These are phyloP conservation scores for Falco cherrug DNA, from an alignment of 2,797 vertebrate species.

Conservation along the genomic window DNA sequence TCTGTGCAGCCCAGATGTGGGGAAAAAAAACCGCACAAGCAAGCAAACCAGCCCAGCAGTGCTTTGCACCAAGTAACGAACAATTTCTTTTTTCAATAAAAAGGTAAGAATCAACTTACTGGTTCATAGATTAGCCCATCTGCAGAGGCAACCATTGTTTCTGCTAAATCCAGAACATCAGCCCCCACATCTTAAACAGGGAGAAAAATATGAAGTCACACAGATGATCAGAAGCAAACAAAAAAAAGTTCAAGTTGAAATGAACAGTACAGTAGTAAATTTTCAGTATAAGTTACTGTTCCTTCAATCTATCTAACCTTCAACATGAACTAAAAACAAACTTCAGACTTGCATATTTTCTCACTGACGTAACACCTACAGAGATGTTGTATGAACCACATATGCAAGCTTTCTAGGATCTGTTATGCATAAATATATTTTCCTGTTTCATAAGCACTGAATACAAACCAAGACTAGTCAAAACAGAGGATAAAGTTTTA, in stretches of 20 bases:
- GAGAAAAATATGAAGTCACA: background rate
- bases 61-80: background rate
- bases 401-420: background rate
- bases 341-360: background rate
- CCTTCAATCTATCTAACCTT: background rate
- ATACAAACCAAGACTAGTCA: background rate
- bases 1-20: background rate
- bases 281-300: background rate
- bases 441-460: background rate
- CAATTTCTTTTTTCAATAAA: background rate
- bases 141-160: conserved; percentile 93
- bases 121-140: conserved; percentile 93
- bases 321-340: background rate
- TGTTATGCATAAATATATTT: background rate
- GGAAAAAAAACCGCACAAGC: background rate
- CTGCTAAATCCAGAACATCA: conserved; percentile 95
- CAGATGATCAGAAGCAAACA: background rate
- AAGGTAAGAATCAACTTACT: conserved; percentile 79
- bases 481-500: background rate
- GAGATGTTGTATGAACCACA: background rate
- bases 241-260: background rate
- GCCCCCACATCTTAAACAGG: conserved; percentile 86
- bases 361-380: background rate
- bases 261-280: background rate
- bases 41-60: background rate